A percentile compares a stretch with the other conserved stretches of the same genome.
These are phyloP conservation scores for Crypturellus undulatus DNA, from an alignment of 2,113 vertebrate genomes.

Conservation along the genomic window DNA sequence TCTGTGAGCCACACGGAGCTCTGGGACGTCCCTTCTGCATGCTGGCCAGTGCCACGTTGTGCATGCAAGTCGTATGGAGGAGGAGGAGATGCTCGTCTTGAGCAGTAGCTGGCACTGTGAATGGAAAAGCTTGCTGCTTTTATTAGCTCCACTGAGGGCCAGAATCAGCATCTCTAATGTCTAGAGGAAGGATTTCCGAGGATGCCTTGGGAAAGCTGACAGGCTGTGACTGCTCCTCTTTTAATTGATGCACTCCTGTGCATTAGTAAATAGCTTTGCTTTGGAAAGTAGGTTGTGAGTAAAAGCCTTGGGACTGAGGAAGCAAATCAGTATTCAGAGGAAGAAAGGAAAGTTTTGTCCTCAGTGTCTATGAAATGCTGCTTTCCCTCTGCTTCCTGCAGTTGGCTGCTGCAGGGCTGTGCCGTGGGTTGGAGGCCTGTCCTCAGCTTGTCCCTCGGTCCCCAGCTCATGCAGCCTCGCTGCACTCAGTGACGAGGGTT, in stretches of 20 bases:
- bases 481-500: neutral
- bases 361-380: neutral
- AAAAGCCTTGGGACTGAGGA: conserved; percentile 19
- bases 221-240: conserved; percentile 19
- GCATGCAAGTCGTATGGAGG: neutral
- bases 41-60: neutral
- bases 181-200: conserved; percentile 35
- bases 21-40: neutral
- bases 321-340: conserved; percentile 44
- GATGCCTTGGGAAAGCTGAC: conserved; percentile 50
- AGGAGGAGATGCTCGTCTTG: neutral
- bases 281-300: conserved; percentile 44
- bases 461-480: neutral
- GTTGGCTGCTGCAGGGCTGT: neutral
- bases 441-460: neutral
- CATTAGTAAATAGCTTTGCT: conserved; percentile 42
- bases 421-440: neutral
- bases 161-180: neutral
- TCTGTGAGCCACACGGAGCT: neutral
- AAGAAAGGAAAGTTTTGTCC: conserved; percentile 25
- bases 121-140: conserved; percentile 15
- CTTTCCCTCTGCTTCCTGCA: neutral
- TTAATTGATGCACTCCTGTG: conserved; percentile 10
- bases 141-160: neutral
- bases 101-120: neutral